Evolutionary conservation across 1,140 invertebrate genomes (phyloP).

Genomic region (Platyscapa corneri): DNA sequence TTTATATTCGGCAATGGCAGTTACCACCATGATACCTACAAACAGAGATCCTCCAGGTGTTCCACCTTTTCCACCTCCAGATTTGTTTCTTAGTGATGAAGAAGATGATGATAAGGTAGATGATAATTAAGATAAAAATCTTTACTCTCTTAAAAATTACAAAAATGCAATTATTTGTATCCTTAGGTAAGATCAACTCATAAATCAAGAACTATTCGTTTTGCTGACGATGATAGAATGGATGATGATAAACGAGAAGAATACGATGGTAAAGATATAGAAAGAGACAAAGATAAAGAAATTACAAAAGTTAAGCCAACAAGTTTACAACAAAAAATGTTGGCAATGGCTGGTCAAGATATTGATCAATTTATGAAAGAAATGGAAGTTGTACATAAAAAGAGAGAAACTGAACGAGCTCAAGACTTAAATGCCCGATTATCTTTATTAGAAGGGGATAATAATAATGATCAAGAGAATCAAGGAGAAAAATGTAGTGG

Average conservation of each 20-base stretch:
- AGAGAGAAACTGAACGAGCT: conserved; percentile 79
- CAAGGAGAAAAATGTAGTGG: conserved; percentile 58
- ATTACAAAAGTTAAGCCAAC: conserved; percentile 80
- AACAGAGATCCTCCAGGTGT: conserved; percentile 87
- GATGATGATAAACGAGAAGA: conserved; percentile 68
- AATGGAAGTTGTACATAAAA: conserved; percentile 89
- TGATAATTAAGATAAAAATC: background rate
- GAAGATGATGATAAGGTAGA: conserved; percentile 75
- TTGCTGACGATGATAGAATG: conserved; percentile 79
- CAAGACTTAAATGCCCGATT: conserved; percentile 78
- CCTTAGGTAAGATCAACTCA: conserved; percentile 67
- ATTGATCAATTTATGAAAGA: conserved; percentile 95
- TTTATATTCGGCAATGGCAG: conserved; percentile 72
- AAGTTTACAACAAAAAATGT: conserved; percentile 87
- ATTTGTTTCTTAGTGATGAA: conserved; percentile 78
- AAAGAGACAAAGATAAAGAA: conserved; percentile 69
- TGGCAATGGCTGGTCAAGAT: conserved; percentile 89
- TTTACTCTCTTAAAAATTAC: background rate
- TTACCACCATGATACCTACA: conserved; percentile 66
- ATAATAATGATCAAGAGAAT: conserved; percentile 61
- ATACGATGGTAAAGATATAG: conserved; percentile 65
- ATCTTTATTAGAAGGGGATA: conserved; percentile 67
- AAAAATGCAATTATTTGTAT: background rate
- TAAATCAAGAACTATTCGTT: conserved; percentile 78
- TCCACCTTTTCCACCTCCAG: conserved; percentile 87